Base-by-base conservation (phyloP, 2,888 invertebrate species). In the Hololepta plana region DNA sequence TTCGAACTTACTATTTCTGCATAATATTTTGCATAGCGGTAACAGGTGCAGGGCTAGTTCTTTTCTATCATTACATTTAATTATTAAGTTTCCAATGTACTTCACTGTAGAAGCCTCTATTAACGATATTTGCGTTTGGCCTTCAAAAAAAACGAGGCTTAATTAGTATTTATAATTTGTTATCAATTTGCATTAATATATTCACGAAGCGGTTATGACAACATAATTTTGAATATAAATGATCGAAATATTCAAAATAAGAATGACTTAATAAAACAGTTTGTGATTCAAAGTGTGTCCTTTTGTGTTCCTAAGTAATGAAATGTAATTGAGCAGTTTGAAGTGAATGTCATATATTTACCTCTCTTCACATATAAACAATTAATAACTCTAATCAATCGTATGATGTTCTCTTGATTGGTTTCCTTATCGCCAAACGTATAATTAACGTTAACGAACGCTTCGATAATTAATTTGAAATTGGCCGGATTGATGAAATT, bases 381-480 rank as follows among this genome's bases (percentile, higher is more conserved):
- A 20, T 35, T 32, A 21, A 38, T 37, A 6, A 38, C 33, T 26
- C 37, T 35, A 23, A 40, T 24, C 12, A 40, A 30, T 27, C 38
- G 34, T 10, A 32, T 30, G 25, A 36, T 36, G 24, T 38, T 29
- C n/a, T 38, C 36, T 21, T 35, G 25, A 23, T 29, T 30, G 21
- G 35, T 34, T 28, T 32, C 32, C 12, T 30, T 28, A 14, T 29
- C 31, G 27, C 23, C 31, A 26, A 36, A 40, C 16, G 32, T 32
- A 8, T 20, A 27, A 27, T 38, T 35, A n/a, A 38, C 12, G n/a
- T 27, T 32, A 19, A 33, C 33, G 20, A 38, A 32, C 11, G 36
- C 35, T 17, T 38, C 35, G 11, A 39, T 8, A 6, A 37, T 28
- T 3, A 25, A 12, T 23, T 32, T 36, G 21, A 40, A 39, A 25